These are phyloP conservation scores for Drosophila bunnanda DNA, from an alignment of 2,888 invertebrate species.

Conservation along the genomic window DNA sequence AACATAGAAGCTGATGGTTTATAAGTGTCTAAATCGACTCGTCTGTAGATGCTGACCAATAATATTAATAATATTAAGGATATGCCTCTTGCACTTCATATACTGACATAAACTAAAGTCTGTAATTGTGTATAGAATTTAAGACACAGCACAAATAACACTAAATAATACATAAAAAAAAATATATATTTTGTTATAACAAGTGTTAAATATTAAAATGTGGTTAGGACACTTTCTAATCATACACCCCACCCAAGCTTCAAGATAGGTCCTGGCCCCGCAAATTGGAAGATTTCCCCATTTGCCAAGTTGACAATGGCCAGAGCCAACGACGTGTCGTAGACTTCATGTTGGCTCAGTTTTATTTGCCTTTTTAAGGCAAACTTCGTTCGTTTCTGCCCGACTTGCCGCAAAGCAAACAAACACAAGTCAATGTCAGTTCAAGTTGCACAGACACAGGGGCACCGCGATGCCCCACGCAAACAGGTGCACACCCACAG, in stretches of 20 bases:
- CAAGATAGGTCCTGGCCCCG: neutral
- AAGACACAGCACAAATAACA: neutral
- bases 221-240: neutral
- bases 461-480: constrained; percentile 25
- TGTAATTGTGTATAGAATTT: no score
- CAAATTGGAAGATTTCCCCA: neutral
- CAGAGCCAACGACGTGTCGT: neutral
- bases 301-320: constrained; percentile 4
- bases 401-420: constrained; percentile 49
- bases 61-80: no score
- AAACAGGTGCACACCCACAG: constrained; percentile 22
- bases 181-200: neutral
- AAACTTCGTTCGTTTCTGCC: constrained; percentile 26
- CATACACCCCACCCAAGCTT: no score
- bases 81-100: no score
- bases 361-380: constrained; percentile 51
- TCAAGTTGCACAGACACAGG: constrained; percentile 41
- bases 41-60: no score
- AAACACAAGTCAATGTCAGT: constrained; percentile 72
- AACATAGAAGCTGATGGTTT: no score
- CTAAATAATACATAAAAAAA: neutral
- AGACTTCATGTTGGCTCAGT: constrained; percentile 16
- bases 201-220: neutral
- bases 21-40: neutral
- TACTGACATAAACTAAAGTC: no score